Evolutionary conservation across 2,797 vertebrate species (phyloP).

Genomic region (Acipenser oxyrinchus): DNA sequence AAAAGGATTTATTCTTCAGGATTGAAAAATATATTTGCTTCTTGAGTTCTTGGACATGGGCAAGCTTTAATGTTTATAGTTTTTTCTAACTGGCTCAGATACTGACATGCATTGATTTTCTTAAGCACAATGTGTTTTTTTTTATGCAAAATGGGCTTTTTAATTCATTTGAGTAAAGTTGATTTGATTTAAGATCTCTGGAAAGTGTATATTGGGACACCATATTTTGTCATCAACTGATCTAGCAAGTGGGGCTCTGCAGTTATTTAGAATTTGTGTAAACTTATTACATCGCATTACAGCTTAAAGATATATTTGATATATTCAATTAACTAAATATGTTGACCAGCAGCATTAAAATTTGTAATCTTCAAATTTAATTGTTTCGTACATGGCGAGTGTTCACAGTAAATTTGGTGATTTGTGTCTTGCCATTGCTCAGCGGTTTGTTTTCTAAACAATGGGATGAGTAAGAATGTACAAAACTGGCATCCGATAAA

Average conservation of each 20-base stretch:
- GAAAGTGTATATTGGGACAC: too few relatives aligned
- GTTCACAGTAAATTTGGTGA: background rate
- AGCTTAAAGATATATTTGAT: background rate
- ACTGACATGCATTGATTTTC: background rate
- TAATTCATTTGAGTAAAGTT: background rate
- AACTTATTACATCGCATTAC: background rate
- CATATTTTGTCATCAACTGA: too few relatives aligned
- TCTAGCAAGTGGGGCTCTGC: background rate
- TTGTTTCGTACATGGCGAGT: too few relatives aligned
- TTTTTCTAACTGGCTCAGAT: too few relatives aligned
- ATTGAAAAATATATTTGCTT: background rate
- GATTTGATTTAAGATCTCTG: too few relatives aligned
- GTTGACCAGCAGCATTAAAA: too few relatives aligned
- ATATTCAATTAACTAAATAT: background rate
- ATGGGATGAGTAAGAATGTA: background rate
- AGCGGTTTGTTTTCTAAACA: background rate
- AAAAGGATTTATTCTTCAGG: constrained; percentile 23
- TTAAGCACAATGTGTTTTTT: background rate
- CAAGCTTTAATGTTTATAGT: too few relatives aligned
- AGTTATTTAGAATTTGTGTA: background rate
- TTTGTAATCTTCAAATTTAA: too few relatives aligned
- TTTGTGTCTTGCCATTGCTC: background rate
- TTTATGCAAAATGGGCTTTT: background rate
- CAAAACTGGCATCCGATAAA: background rate
- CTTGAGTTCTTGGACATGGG: too few relatives aligned